Evolutionary conservation across 2,113 vertebrate species (phyloP), one percentile per base, ranked within the genome.

Genomic region (Centropus bengalensis): DNA sequence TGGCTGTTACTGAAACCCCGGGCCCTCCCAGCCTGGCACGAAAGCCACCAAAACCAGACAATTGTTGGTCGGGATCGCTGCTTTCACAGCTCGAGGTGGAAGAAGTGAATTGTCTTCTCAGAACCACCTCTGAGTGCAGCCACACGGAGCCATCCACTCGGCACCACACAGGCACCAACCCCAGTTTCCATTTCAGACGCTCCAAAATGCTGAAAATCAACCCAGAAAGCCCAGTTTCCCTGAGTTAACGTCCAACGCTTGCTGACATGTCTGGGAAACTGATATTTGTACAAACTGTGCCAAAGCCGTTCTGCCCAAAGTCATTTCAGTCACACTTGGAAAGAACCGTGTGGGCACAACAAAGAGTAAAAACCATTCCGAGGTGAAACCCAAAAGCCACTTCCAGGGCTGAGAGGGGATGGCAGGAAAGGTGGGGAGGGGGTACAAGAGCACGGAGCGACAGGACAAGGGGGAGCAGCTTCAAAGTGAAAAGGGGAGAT

Each of bases 181-280:
- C 58, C 81, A 87, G 36, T 91, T 96, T 95, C 95, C 88, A 93
- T 58, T 88, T 78, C 83, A 92, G 89, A 92, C 59, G 52, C 64
- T 75, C 79, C 74, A 82, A 51, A 82, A 27, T 16, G 26, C 40
- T 73, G 58, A 71, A 89, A 73, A 82, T 88, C 88, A 83, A 71
- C 42, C 77, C 86, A 91, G 73, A 70, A 81, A 5, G 20, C 82
- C 28, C 33, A 32, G 42, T 73, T 87, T 78, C 62, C 66, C 77
- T 87, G 54, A 91, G 54, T 51, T 8, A 30, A 9, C 0, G 0
- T 82, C 91, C 93, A 95, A 58, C 60, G n/a, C 70, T 89, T 67
- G 64, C 75, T 95, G 70, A 74, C 74, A 90, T 82, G 91, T 96
- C 94, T 95, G 93, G 71, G 92, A 93, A 95, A 91, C 12, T 38